phyloP scores from a whole-genome alignment of 2,797 vertebrate genomes.

The Atherinosoma microstoma region DNA sequence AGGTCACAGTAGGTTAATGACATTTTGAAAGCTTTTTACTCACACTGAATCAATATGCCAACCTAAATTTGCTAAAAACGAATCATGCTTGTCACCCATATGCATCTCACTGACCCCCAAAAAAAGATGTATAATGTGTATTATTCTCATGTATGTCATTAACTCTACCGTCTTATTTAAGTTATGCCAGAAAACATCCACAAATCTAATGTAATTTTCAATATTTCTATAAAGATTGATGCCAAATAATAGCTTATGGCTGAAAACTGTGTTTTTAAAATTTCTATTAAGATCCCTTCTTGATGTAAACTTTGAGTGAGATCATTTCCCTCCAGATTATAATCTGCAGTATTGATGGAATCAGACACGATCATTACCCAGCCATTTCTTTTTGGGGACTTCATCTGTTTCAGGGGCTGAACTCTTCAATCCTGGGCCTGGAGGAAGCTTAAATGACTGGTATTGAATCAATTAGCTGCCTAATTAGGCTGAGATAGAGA shows the following conservation, averaged over 20 bases:
- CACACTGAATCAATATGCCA: not conserved
- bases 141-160: not conserved
- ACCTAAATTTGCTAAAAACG: not conserved
- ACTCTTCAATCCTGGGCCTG: conserved; percentile 57
- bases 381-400: conserved; percentile 22
- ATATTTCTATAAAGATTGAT: too few relatives aligned
- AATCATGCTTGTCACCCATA: not conserved
- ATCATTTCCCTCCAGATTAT: conserved; percentile 36
- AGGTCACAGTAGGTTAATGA: not conserved
- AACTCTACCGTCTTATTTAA: not conserved
- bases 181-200: not conserved
- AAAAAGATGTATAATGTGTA: not conserved
- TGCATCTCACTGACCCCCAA: not conserved
- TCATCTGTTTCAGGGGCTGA: conserved; percentile 50
- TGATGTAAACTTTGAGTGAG: not conserved
- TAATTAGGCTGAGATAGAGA: conserved; percentile 79
- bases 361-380: conserved; percentile 6
- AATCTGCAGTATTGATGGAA: conserved; percentile 18
- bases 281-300: not conserved
- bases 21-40: not conserved
- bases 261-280: not conserved
- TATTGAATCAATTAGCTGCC: conserved; percentile 77
- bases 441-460: conserved; percentile 64
- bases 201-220: too few relatives aligned
- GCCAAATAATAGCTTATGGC: not conserved